Evolutionary conservation across 2,797 vertebrate species (phyloP).

Genomic region (Dendrocincla tyrannina): DNA sequence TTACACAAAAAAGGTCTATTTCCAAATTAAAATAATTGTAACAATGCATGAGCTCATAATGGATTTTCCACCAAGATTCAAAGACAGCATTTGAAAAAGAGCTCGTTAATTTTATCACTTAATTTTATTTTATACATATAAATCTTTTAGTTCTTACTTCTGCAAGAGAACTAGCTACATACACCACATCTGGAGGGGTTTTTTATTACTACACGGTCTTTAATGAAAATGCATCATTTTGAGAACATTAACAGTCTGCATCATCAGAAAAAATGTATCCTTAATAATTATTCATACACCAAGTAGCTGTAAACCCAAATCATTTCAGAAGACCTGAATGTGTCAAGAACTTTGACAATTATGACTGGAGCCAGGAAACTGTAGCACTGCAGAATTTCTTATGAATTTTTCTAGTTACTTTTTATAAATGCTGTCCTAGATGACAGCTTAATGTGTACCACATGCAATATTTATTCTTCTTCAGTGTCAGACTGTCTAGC

Average conservation of each 20-base stretch:
- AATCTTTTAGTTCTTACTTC: conserved; percentile 1
- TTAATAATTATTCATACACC: conserved; percentile 77
- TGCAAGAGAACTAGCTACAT: conserved; percentile 7
- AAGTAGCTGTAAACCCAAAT: conserved; percentile 77
- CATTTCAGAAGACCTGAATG: conserved; percentile 81
- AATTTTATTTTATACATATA: conserved; percentile 21
- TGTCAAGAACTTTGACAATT: conserved; percentile 99
- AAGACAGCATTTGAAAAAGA: conserved; percentile 39
- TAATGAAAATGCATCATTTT: conserved; percentile 63
- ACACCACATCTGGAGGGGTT: neutral
- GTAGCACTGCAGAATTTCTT: conserved; percentile 89
- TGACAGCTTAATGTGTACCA: conserved; percentile 99
- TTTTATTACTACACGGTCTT: conserved; percentile 17
- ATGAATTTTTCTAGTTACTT: conserved; percentile 95
- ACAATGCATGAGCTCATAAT: neutral
- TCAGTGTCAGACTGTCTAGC: conserved; percentile 99
- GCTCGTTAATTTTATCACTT: neutral
- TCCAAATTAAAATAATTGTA: neutral
- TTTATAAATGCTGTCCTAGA: conserved; percentile 88
- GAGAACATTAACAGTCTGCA: conserved; percentile 63
- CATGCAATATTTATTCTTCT: conserved; percentile 99
- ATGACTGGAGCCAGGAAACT: conserved; percentile 96
- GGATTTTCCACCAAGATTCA: conserved; percentile 34
- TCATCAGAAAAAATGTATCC: conserved; percentile 68
- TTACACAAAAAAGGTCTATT: neutral